phyloP scores from a whole-genome alignment of 2,888 invertebrate species.

The Thalpophila matura region DNA sequence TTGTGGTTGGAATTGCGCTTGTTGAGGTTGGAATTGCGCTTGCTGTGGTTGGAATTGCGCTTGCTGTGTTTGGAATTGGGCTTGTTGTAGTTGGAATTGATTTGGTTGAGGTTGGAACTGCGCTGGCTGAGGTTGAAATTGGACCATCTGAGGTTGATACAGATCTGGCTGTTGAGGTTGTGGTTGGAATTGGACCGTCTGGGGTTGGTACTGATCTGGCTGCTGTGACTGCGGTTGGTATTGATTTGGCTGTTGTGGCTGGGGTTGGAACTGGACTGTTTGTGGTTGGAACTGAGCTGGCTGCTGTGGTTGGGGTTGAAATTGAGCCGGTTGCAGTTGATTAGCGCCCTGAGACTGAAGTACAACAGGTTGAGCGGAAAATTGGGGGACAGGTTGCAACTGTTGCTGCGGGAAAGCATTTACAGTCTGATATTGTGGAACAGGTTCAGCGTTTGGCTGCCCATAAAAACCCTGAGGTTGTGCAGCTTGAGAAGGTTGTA shows the following conservation, averaged over 20 bases:
- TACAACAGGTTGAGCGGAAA: slow-evolving; percentile 58
- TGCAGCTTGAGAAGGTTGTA: slow-evolving; percentile 26
- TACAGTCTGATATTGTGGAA: slow-evolving; percentile 64
- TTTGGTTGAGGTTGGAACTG: slow-evolving; percentile 57
- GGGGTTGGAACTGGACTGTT: slow-evolving; percentile 59
- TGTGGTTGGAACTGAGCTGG: slow-evolving; percentile 70
- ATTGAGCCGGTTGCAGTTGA: slow-evolving; percentile 44
- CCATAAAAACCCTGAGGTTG: slow-evolving; percentile 52
- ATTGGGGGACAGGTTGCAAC: slow-evolving; percentile 46
- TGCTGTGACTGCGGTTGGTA: slow-evolving; percentile 45
- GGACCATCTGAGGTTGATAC: slow-evolving; percentile 23
- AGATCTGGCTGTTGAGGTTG: slow-evolving; percentile 38
- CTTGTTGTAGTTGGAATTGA: slow-evolving; percentile 63
- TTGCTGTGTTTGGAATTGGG: slow-evolving; percentile 65
- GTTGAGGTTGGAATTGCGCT: slow-evolving; percentile 42
- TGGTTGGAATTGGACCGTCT: slow-evolving; percentile 39
- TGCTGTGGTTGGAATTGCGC: slow-evolving; percentile 57
- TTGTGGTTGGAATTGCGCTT: slow-evolving; percentile 38
- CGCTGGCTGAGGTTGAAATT: slow-evolving; percentile 39
- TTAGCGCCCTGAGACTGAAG: slow-evolving; percentile 62
- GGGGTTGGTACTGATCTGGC: slow-evolving; percentile 19
- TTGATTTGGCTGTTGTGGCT: slow-evolving; percentile 48
- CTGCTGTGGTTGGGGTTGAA: slow-evolving; percentile 62
- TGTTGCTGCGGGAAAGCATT: slow-evolving; percentile 53
- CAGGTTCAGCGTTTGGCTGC: slow-evolving; percentile 50